Percentiles rank a stretch among this genome's conserved stretches.
phyloP scores from a whole-genome alignment of 2,888 invertebrate species.

The Megalurothrips usitatus region DNA sequence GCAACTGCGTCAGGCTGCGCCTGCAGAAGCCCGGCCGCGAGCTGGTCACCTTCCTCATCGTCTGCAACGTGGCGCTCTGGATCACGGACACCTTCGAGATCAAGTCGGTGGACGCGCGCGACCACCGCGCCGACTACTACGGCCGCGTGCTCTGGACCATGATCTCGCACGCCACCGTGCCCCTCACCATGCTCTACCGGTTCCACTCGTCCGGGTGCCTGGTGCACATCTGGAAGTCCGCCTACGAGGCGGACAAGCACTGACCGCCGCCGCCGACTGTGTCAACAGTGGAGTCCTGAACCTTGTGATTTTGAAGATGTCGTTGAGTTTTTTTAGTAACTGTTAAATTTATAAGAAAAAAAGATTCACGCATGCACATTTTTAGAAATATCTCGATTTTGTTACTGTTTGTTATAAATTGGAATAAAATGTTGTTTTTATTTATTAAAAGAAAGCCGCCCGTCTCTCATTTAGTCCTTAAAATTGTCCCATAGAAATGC shows the following conservation, averaged over 20 bases:
- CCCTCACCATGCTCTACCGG: constrained; percentile 71
- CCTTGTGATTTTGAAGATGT: no score
- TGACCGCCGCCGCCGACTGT: no score
- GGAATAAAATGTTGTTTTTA: neutral
- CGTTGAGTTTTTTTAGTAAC: no score
- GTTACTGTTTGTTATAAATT: neutral
- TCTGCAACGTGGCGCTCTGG: constrained; percentile 74
- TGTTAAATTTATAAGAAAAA: no score
- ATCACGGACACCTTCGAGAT: constrained; percentile 67
- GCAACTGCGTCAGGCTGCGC: constrained; percentile 59
- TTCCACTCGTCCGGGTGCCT: constrained; percentile 76
- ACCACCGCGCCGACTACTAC: constrained; percentile 60
- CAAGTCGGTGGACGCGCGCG: constrained; percentile 52
- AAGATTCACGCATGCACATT: no score
- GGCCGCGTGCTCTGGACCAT: constrained; percentile 68
- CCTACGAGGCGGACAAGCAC: constrained; percentile 51
- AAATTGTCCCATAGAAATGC: no score
- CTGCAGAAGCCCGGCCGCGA: constrained; percentile 69
- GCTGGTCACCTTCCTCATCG: constrained; percentile 68
- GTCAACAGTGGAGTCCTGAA: no score
- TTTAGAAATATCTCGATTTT: no score
- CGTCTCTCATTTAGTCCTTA: neutral
- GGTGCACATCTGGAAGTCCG: constrained; percentile 72
- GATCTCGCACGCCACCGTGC: constrained; percentile 66
- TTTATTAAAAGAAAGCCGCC: neutral